phyloP scores from a whole-genome alignment of 2,113 vertebrate genomes.

The Toxotes chatareus region DNA sequence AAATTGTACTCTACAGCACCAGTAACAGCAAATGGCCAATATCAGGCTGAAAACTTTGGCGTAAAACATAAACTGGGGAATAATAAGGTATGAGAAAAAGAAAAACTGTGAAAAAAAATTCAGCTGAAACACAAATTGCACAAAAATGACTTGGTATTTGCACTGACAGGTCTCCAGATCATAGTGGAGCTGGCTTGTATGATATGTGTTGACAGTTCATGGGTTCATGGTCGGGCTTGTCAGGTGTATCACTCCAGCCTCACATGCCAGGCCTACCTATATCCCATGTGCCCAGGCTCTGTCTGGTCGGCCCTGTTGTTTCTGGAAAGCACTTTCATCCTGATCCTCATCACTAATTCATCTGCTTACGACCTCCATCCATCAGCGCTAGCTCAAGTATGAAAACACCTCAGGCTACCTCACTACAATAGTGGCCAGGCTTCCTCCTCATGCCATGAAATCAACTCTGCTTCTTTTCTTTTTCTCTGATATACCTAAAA shows the following conservation, averaged over 20 bases:
- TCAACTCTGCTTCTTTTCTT: constrained; percentile 23
- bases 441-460: constrained; percentile 37
- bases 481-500: constrained; percentile 28
- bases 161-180: constrained; percentile 27
- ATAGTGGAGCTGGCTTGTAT: constrained; percentile 24
- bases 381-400: constrained; percentile 76
- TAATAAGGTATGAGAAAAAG: not conserved
- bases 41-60: not conserved
- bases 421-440: constrained; percentile 50
- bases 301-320: constrained; percentile 67
- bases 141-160: not conserved
- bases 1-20: not conserved
- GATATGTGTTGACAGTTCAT: constrained; percentile 32
- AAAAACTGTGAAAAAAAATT: not conserved
- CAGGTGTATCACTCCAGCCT: constrained; percentile 46
- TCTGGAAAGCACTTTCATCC: constrained; percentile 79
- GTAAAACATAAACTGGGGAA: not conserved
- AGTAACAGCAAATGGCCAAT: not conserved
- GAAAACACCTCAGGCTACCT: constrained; percentile 79
- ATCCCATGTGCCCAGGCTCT: constrained; percentile 57
- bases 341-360: constrained; percentile 84
- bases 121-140: not conserved
- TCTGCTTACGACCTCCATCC: constrained; percentile 76
- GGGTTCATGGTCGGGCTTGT: constrained; percentile 33
- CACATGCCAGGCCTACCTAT: constrained; percentile 15